Evolutionary conservation across 1,140 invertebrate species (phyloP), one percentile per base, ranked within the genome.

Genomic region (Wiebesia pumilae): DNA sequence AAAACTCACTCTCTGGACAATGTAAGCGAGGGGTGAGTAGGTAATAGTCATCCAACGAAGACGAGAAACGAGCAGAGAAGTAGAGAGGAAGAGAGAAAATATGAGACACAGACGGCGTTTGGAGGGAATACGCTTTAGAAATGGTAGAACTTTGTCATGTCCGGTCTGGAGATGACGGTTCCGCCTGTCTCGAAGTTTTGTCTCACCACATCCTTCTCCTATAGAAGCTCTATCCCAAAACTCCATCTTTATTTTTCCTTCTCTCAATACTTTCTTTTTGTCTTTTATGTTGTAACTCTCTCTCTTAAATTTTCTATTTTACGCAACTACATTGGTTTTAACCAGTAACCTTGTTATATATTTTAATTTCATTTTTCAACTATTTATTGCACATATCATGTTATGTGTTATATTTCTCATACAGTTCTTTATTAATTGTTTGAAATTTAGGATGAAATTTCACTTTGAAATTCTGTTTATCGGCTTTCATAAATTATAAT

Each of bases 91-190:
- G 87, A 86, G 85, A 88, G 83, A 77, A 35, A 58, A 54, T 67
- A 84, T 77, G 77, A 88, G 84, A 81, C 82, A 85, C 77, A 33
- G 78, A 83, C 24, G 33, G 62, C 33, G 38, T 54, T 40, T 65
- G 83, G 84, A 82, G 89, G 86, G 58, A 73, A 81, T 86, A 71
- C 85, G 79, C 85, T 86, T 82, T 81, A 78, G 80, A 87, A 87
- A 86, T 88, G 89, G 83, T 79, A 88, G 84, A 88, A 91, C 88
- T 91, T 91, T 91, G 89, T 92, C 91, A 91, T 92, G 91, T 92
- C 91, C 91, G 89, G 89, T 78, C 88, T 91, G 91, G 91, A 90
- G 89, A 91, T 91, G 91, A 90, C 91, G 90, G 91, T 91, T 91
- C 89, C 89, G 90, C 88, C 90, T 89, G 90, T 90, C 89, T 90